Evolutionary conservation across 2,888 invertebrate species (phyloP), one percentile per base, ranked within the genome.

Genomic region (Eupelmus urozonus): DNA sequence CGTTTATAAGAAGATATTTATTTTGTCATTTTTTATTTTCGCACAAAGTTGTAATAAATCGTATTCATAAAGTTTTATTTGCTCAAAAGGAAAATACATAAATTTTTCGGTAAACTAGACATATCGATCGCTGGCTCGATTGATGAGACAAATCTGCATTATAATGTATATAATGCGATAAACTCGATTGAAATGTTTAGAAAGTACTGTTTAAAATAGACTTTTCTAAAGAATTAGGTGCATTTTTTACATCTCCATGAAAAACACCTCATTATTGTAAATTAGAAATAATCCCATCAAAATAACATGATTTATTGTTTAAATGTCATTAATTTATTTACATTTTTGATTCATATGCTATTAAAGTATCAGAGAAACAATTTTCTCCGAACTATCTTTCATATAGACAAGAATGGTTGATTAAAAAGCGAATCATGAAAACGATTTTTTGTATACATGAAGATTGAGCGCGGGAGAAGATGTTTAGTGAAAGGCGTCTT

Each of bases 401-500:
- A n/a, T 63, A 40, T 25, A 34, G 3, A 59, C 40, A 29, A 67
- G 51, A 57, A 25, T 34, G n/a, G n/a, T 49, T 74, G 25, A 71
- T n/a, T n/a, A 62, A 57, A 34, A 59, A 53, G 45, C 27, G 18
- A 42, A 79, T 71, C 34, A 40, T 57, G 27, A 62, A 9, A 16
- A 51, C 2, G 51, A 55, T 67, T 45, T 18, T 34, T 49, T 76
- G 77, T 82, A 80, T 84, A 81, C 62, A 81, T 81, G 79, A 71
- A 82, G 59, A 81, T 81, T 71, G 83, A 82, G 72, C 83, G 84
- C 79, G 78, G 82, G 82, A 84, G 83, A 84, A 82, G 73, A 73
- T 86, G 83, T 83, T 76, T 85, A 85, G 82, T 81, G 82, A 70
- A 79, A 86, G 83, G 82, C 81, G 82, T 83, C 83, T 86, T 84